Conservation (phyloP, 1,140 invertebrate genomes). For the Cheumatopsyche charites region DNA sequence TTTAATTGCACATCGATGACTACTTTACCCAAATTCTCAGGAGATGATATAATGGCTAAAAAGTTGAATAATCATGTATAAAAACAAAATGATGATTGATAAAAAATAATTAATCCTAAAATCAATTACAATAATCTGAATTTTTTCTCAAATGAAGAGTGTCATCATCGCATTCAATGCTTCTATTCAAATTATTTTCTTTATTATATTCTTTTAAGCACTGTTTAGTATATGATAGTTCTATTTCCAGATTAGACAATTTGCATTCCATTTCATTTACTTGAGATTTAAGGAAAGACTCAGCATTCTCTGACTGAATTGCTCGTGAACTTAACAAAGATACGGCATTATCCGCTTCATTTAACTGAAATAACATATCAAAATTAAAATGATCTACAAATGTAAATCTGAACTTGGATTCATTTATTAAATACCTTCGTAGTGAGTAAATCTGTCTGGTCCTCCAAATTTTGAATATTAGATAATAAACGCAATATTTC, state of each 20-base stretch:
- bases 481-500: slow-evolving; percentile 21
- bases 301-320: slow-evolving; percentile 22
- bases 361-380: slow-evolving; percentile 30
- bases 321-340: slow-evolving; percentile 27
- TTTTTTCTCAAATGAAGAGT: slow-evolving; percentile 25
- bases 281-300: neutral
- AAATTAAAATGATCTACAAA: neutral
- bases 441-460: slow-evolving; percentile 18
- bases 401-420: neutral
- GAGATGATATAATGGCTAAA: slow-evolving; percentile 14
- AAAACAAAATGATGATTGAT: neutral
- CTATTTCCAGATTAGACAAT: slow-evolving; percentile 12
- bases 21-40: slow-evolving; percentile 29
- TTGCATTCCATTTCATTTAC: neutral
- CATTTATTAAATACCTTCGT: slow-evolving; percentile 10
- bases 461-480: slow-evolving; percentile 10
- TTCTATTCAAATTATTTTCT: slow-evolving; percentile 30
- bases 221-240: slow-evolving; percentile 23
- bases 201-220: slow-evolving; percentile 36
- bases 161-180: slow-evolving; percentile 46
- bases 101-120: neutral
- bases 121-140: slow-evolving; percentile 36
- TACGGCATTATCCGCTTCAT: slow-evolving; percentile 31
- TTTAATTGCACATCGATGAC: slow-evolving; percentile 35
- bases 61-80: slow-evolving; percentile 3